Evolutionary conservation across 2,888 invertebrate genomes (phyloP), one percentile per base, ranked within the genome.

Genomic region (Habrosyne pyritoides): DNA sequence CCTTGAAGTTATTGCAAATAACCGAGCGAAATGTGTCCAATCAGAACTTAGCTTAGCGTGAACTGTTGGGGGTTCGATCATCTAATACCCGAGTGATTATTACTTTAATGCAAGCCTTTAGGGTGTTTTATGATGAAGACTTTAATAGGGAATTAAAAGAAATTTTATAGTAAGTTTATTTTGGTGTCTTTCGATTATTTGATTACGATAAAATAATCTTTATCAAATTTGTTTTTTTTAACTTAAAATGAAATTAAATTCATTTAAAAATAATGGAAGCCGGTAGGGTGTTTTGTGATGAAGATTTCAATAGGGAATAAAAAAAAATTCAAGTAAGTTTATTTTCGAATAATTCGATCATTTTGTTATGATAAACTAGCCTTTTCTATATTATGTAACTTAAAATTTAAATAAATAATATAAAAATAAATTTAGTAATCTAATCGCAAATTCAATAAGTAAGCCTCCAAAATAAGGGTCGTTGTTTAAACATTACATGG

Each of bases 1-100:
- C 57, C 58, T 64, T 64, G 56, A 72, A 80, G 75, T 81, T 79
- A 78, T 80, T 78, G 79, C 79, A 75, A 81, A 81, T 83, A 82
- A 76, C 70, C 75, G 65, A 64, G 69, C 68, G 71, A 68, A 77
- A 78, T 73, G 72, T 66, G 67, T 77, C 71, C 80, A 79, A 83
- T 84, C 79, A 73, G 70, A 67, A 73, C 60, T 67, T 60, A 72
- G 56, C 69, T 66, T 68, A 65, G 73, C 73, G 69, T 74, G 72
- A 66, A 55, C 26, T 53, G 54, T 54, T 42, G 61, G 61, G 21
- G 18, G 21, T 7, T 42, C 42, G n/a, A 42, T 42, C 42, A 50
- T 50, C 21, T 28, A 30, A 14, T 28, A 26, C 49, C 28, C 21
- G 21, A 50, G 30, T 50, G 28, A 50, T 50, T 50, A 28, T 50